Evolutionary conservation across 2,113 vertebrate species (phyloP).

Genomic region (Theropithecus gelada): DNA sequence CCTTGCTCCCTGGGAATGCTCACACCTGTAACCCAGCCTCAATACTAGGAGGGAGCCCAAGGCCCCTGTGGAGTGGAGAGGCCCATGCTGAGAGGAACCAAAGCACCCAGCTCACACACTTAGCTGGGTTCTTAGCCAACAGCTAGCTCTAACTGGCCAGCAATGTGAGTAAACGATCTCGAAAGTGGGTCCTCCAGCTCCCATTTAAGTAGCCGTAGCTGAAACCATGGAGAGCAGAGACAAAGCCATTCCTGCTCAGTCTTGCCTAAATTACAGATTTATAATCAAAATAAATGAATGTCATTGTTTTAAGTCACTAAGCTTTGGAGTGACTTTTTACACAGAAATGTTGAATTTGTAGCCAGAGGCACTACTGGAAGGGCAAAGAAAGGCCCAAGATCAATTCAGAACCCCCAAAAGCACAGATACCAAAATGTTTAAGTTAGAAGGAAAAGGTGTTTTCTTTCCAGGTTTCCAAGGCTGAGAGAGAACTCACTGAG

Average conservation of each 20-base stretch:
- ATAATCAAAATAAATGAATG: neutral
- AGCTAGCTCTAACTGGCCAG: neutral
- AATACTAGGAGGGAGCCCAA: neutral
- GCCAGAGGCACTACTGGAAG: neutral
- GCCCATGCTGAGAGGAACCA: neutral
- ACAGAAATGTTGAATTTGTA: neutral
- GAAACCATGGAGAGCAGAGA: neutral
- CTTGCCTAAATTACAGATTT: neutral
- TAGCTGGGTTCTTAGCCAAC: neutral
- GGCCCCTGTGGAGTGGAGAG: neutral
- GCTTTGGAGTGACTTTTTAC: neutral
- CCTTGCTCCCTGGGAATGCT: neutral
- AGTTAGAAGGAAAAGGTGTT: neutral
- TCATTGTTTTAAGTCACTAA: neutral
- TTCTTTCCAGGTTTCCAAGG: slow-evolving; percentile 7
- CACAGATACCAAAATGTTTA: neutral
- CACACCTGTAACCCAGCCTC: neutral
- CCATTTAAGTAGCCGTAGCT: neutral
- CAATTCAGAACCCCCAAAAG: neutral
- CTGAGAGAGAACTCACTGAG: neutral
- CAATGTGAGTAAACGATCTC: neutral
- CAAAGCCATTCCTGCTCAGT: neutral
- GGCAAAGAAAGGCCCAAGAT: neutral
- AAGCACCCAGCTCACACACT: neutral
- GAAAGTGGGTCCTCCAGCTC: neutral